phyloP scores from a whole-genome alignment of 2,113 vertebrate genomes.

The Centropristis striata region DNA sequence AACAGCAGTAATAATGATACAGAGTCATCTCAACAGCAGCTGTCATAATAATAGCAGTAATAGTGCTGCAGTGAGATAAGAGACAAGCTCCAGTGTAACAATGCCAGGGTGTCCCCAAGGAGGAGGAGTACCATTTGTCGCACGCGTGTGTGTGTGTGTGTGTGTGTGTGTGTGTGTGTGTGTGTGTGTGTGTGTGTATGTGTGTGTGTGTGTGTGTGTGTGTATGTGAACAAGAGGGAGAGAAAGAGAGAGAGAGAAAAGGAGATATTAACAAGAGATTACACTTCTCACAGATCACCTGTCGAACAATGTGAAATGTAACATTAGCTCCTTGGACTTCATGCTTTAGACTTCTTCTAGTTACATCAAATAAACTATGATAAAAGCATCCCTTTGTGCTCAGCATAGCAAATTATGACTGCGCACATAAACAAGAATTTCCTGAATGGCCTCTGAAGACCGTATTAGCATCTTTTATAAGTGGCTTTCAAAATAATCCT shows the following conservation, averaged over 20 bases:
- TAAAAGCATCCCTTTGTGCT: neutral
- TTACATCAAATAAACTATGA: neutral
- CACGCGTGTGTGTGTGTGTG: slow-evolving; percentile 6
- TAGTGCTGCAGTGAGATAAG: slow-evolving; percentile 19
- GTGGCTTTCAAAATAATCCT: too few relatives aligned
- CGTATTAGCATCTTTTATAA: neutral
- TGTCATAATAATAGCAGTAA: slow-evolving; percentile 42
- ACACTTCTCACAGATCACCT: neutral
- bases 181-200: slow-evolving; percentile 2
- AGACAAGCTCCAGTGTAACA: neutral
- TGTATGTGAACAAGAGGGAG: too few relatives aligned
- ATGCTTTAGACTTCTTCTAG: neutral
- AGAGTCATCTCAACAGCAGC: slow-evolving; percentile 35
- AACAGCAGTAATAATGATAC: slow-evolving; percentile 48
- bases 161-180: neutral
- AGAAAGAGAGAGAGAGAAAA: neutral
- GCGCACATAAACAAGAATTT: neutral
- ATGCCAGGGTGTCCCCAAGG: slow-evolving; percentile 12
- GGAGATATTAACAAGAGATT: neutral
- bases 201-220: neutral
- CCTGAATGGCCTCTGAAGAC: neutral
- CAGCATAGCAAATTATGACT: neutral
- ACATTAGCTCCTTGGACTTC: neutral
- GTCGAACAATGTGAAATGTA: neutral
- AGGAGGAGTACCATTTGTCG: neutral